Conservation (phyloP, 1,140 invertebrate species). For the Brachionus manjavacas region DNA sequence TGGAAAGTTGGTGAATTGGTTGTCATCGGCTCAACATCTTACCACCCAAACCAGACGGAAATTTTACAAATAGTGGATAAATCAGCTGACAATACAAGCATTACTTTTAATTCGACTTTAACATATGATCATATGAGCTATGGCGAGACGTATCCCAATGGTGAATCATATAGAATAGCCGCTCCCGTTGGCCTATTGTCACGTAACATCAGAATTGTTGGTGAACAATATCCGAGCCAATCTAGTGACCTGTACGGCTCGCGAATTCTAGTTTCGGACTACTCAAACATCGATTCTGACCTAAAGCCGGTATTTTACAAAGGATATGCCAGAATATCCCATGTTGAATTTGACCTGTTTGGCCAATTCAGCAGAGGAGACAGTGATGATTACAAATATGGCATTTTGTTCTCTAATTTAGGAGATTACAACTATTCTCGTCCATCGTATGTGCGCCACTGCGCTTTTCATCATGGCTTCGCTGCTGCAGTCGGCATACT, state of each 20-base stretch:
- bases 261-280: conserved; percentile 48
- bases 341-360: neutral
- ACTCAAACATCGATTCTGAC: neutral
- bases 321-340: conserved; percentile 12
- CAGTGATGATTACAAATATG: conserved; percentile 13
- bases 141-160: neutral
- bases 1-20: conserved; percentile 46
- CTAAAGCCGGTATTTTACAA: neutral
- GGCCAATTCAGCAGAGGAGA: neutral
- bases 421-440: conserved; percentile 39
- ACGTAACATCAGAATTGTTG: conserved; percentile 51
- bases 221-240: conserved; percentile 48
- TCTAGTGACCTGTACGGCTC: conserved; percentile 51
- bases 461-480: conserved; percentile 3
- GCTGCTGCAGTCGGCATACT: conserved; percentile 7
- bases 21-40: neutral
- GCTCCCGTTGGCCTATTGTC: conserved; percentile 53
- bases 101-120: neutral
- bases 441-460: conserved; percentile 29
- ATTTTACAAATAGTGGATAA: conserved; percentile 6
- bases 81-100: neutral
- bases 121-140: neutral
- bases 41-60: conserved; percentile 1
- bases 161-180: conserved; percentile 44
- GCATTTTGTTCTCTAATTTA: neutral